Conservation (phyloP, 2,888 invertebrate species). For the Tridacna crocea region DNA sequence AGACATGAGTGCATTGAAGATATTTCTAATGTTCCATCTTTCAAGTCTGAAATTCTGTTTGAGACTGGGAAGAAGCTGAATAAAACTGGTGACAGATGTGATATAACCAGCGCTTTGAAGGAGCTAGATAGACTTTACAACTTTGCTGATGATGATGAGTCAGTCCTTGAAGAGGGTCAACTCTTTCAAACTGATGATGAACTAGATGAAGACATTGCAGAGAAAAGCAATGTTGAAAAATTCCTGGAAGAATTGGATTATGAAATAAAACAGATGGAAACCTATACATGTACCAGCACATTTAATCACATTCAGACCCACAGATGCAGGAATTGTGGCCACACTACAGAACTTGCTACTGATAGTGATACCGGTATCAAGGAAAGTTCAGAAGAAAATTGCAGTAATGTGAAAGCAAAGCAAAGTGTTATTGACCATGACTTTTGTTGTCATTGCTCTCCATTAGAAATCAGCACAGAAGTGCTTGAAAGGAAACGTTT, state of each 20-base stretch:
- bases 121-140: conserved; percentile 50
- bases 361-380: background rate
- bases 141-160: conserved; percentile 31
- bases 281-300: conserved; percentile 15
- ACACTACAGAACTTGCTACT: background rate
- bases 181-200: background rate
- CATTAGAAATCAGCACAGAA: conserved; percentile 54
- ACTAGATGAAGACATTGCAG: background rate
- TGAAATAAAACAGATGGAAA: conserved; percentile 33
- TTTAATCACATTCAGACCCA: conserved; percentile 34
- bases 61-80: too few relatives aligned
- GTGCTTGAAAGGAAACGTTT: conserved; percentile 44
- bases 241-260: conserved; percentile 29
- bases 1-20: background rate
- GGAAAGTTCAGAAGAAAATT: background rate
- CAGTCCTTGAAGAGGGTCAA: background rate
- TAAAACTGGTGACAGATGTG: background rate
- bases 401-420: too few relatives aligned
- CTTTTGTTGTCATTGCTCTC: conserved; percentile 52
- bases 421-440: conserved; percentile 42
- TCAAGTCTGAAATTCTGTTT: too few relatives aligned
- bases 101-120: conserved; percentile 18
- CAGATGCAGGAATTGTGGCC: conserved; percentile 53
- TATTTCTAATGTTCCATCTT: too few relatives aligned
- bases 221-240: background rate